These are phyloP conservation scores for Microtus ochrogaster DNA, from an alignment of 2,113 vertebrate genomes.

Conservation along the genomic window DNA sequence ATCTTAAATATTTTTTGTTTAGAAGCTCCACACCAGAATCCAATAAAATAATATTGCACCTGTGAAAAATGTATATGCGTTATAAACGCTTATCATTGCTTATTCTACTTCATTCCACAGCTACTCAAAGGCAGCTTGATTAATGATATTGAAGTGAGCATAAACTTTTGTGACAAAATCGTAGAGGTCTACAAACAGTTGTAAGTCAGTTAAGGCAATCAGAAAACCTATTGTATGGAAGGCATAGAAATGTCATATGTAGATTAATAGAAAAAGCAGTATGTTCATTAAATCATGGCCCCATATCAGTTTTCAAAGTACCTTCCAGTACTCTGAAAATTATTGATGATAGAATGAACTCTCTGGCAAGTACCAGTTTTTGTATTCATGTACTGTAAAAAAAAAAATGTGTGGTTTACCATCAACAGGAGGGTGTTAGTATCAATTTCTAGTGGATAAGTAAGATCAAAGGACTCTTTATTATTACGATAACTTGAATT, in stretches of 20 bases:
- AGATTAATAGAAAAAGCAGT: not conserved
- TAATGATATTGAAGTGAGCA: not conserved
- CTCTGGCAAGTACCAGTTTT: not conserved
- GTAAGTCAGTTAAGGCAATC: not conserved
- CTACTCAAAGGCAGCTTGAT: not conserved
- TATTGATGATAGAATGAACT: too few species aligned
- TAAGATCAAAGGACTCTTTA: not conserved
- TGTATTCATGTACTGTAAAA: not conserved
- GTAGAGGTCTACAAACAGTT: not conserved
- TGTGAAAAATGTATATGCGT: constrained; percentile 17
- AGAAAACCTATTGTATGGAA: not conserved
- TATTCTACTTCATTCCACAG: constrained; percentile 8
- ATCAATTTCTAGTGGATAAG: not conserved
- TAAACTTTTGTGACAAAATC: not conserved
- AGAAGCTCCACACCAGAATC: constrained; percentile 32
- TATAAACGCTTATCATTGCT: not conserved
- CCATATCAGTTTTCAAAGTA: not conserved
- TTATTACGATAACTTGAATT: not conserved
- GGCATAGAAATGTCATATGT: not conserved
- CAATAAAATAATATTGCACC: constrained; percentile 46
- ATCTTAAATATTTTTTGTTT: constrained; percentile 47
- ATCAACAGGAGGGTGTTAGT: not conserved
- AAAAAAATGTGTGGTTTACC: too few species aligned
- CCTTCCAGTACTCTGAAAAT: not conserved
- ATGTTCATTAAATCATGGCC: not conserved